Conservation (phyloP, 2,113 vertebrate genomes). For the Eulemur macaco region DNA sequence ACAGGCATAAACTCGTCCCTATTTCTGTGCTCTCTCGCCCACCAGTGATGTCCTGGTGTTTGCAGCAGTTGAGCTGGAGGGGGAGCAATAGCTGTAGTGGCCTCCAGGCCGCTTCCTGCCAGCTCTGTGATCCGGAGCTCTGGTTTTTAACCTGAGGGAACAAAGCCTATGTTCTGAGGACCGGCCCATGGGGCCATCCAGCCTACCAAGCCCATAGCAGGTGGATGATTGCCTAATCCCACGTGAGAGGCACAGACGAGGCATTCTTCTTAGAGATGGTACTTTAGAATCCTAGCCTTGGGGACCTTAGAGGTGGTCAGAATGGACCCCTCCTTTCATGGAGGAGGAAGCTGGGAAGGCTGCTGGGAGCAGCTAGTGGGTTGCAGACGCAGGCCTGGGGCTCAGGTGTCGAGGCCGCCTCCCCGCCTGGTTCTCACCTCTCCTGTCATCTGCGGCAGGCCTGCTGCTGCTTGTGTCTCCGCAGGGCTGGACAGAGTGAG, state of each 20-base stretch:
- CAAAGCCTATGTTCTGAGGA: slow-evolving; percentile 31
- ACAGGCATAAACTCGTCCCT: not conserved
- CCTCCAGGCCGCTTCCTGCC: not conserved
- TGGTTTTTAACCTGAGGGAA: slow-evolving; percentile 34
- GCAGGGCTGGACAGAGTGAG: not conserved
- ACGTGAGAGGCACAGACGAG: not conserved
- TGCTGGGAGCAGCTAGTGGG: not conserved
- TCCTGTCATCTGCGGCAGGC: not conserved
- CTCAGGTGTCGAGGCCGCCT: not conserved
- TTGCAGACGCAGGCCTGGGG: not conserved
- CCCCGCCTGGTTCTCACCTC: not conserved
- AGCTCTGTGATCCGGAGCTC: not conserved
- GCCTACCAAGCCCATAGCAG: not conserved
- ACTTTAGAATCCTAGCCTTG: not conserved
- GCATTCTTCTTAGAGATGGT: not conserved
- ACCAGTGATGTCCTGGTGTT: not conserved
- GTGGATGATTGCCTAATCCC: not conserved
- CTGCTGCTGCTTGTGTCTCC: not conserved
- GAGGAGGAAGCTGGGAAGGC: not conserved
- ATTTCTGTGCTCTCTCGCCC: not conserved
- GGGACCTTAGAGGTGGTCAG: not conserved
- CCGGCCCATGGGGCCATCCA: not conserved
- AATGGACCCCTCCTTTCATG: not conserved
- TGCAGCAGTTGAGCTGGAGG: not conserved
- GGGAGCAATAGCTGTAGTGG: not conserved